Evolutionary conservation across 2,113 vertebrate species (phyloP).

Genomic region (Ancistrus triradiatus): DNA sequence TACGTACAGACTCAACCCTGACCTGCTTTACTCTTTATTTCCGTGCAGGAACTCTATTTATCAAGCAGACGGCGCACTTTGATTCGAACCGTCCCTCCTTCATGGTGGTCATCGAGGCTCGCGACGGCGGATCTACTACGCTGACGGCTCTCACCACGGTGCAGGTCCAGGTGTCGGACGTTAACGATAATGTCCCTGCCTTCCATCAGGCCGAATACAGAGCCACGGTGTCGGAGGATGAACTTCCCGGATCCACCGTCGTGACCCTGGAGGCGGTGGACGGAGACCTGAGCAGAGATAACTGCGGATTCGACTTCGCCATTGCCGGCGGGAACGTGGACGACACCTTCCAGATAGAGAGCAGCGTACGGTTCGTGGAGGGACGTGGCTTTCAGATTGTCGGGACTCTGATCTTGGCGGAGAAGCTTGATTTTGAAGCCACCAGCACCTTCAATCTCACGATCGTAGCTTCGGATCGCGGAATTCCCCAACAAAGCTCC

Average conservation of each 20-base stretch:
- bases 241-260: constrained; percentile 80
- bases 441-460: constrained; percentile 83
- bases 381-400: constrained; percentile 74
- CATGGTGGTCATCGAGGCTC: constrained; percentile 84
- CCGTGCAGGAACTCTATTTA: constrained; percentile 84
- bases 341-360: constrained; percentile 88
- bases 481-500: constrained; percentile 81
- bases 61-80: constrained; percentile 70
- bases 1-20: neutral
- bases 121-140: constrained; percentile 76
- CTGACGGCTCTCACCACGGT: constrained; percentile 79
- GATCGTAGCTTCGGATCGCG: constrained; percentile 83
- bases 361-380: constrained; percentile 73
- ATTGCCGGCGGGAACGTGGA: constrained; percentile 84
- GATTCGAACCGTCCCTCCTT: constrained; percentile 72
- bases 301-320: constrained; percentile 86
- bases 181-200: constrained; percentile 86
- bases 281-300: constrained; percentile 77
- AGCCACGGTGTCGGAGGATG: constrained; percentile 79
- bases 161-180: constrained; percentile 85
- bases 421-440: constrained; percentile 86
- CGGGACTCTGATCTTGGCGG: constrained; percentile 82
- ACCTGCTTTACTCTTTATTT: neutral
- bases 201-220: constrained; percentile 81
- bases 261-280: constrained; percentile 82